Evolutionary conservation across 2,888 invertebrate species (phyloP).

Genomic region (Sarcophaga variegata): DNA sequence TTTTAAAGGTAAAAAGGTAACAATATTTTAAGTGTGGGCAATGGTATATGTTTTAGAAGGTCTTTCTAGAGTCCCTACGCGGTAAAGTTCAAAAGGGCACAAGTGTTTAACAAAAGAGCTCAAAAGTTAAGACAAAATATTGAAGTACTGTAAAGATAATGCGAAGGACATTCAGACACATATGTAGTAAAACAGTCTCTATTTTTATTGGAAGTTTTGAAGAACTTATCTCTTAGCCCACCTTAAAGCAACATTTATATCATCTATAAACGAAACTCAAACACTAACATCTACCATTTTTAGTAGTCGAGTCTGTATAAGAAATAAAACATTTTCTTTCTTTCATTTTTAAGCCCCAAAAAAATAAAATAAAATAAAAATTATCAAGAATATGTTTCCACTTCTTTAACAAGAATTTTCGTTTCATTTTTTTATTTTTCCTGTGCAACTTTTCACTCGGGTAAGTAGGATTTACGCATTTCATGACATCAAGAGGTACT

Average conservation of each 20-base stretch:
- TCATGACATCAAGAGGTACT: constrained; percentile 67
- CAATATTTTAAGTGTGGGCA: too few relatives aligned
- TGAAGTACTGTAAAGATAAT: too few relatives aligned
- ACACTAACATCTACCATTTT: neutral
- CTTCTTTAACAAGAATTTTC: neutral
- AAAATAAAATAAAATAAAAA: constrained; percentile 24
- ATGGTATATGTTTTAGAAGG: too few relatives aligned
- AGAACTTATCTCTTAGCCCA: neutral
- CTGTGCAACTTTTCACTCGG: constrained; percentile 15
- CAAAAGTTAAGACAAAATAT: too few relatives aligned
- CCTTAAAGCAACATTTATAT: neutral
- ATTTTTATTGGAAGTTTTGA: neutral
- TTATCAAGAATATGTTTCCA: constrained; percentile 20
- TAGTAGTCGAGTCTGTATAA: constrained; percentile 4
- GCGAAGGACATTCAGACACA: too few relatives aligned
- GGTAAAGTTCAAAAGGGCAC: too few relatives aligned
- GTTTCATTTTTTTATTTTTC: neutral
- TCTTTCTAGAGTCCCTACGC: too few relatives aligned
- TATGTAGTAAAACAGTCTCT: neutral
- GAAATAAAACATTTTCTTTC: constrained; percentile 2
- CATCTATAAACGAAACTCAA: neutral
- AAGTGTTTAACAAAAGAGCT: too few relatives aligned
- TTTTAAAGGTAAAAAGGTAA: too few relatives aligned
- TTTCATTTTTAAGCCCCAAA: neutral
- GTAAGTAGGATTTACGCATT: constrained; percentile 65